Percentiles rank a stretch among this genome's conserved stretches.
Evolutionary conservation across 2,888 invertebrate species (phyloP).

Genomic region (Lutraria lutraria): DNA sequence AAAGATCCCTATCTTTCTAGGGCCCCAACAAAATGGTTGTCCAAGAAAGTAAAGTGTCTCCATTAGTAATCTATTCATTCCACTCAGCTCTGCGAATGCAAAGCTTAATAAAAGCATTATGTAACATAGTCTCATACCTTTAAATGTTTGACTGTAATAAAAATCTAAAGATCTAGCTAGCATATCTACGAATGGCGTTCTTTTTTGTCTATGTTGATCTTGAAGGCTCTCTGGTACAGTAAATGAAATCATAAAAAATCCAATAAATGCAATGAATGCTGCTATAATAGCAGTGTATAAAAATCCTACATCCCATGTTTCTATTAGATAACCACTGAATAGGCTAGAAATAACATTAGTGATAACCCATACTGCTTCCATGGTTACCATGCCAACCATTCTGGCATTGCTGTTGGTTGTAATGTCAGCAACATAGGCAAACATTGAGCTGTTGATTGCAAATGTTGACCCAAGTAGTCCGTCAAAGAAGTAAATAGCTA

Average conservation of each 20-base stretch:
- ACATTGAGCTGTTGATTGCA: slow-evolving; percentile 33
- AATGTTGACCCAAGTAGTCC: slow-evolving; percentile 43
- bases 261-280: slow-evolving; percentile 23
- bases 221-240: slow-evolving; percentile 58
- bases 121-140: slow-evolving; percentile 52
- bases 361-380: slow-evolving; percentile 39
- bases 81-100: slow-evolving; percentile 45
- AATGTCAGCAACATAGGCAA: slow-evolving; percentile 61
- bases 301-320: slow-evolving; percentile 50
- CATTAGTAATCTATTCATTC: slow-evolving; percentile 37
- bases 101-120: slow-evolving; percentile 53
- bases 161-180: slow-evolving; percentile 46
- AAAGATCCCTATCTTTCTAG: slow-evolving; percentile 54
- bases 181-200: slow-evolving; percentile 21
- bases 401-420: slow-evolving; percentile 45
- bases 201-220: slow-evolving; percentile 12
- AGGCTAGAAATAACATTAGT: slow-evolving; percentile 38
- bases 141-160: slow-evolving; percentile 55
- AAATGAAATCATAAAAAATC: slow-evolving; percentile 33
- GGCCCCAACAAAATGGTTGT: slow-evolving; percentile 66
- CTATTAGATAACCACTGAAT: slow-evolving; percentile 54
- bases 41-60: slow-evolving; percentile 65
- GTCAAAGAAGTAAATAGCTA: slow-evolving; percentile 29
- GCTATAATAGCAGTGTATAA: slow-evolving; percentile 45
- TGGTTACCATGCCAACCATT: slow-evolving; percentile 50